A percentile compares a stretch with the other conserved stretches of the same genome.
These are phyloP conservation scores for Saturnia pavonia DNA, from an alignment of 2,888 invertebrate genomes.

Conservation along the genomic window DNA sequence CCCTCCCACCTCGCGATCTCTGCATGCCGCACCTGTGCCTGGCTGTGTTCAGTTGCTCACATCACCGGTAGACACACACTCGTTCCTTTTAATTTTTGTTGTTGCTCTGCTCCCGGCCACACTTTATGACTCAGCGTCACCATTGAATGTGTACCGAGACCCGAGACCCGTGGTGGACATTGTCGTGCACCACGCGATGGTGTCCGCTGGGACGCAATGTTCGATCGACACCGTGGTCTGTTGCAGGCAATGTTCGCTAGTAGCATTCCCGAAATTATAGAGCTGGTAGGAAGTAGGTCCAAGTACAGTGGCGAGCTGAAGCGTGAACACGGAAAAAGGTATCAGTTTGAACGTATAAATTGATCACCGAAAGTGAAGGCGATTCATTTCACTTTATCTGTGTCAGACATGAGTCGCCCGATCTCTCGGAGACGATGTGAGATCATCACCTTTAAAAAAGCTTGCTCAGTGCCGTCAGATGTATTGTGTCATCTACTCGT, in stretches of 20 bases:
- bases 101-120: constrained; percentile 79
- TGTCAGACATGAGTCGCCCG: constrained; percentile 67
- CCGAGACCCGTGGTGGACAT: constrained; percentile 75
- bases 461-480: constrained; percentile 83
- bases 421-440: constrained; percentile 67
- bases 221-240: constrained; percentile 83
- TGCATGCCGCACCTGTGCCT: constrained; percentile 79
- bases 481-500: constrained; percentile 83
- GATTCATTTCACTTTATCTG: constrained; percentile 59
- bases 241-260: constrained; percentile 99
- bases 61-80: constrained; percentile 80
- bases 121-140: constrained; percentile 69
- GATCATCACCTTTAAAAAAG: constrained; percentile 75
- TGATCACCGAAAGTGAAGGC: constrained; percentile 72
- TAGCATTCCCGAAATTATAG: constrained; percentile 99
- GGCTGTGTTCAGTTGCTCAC: constrained; percentile 82
- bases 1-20: constrained; percentile 75
- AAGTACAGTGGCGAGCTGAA: constrained; percentile 99
- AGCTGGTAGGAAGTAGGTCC: constrained; percentile 99
- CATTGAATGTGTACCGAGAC: constrained; percentile 70
- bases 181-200: constrained; percentile 80
- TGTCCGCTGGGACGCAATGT: constrained; percentile 65
- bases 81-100: constrained; percentile 72
- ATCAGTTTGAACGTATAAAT: constrained; percentile 81
- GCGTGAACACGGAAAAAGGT: constrained; percentile 99